Conservation (phyloP, 2,797 vertebrate genomes). For the Pyrocephalus nanus region DNA sequence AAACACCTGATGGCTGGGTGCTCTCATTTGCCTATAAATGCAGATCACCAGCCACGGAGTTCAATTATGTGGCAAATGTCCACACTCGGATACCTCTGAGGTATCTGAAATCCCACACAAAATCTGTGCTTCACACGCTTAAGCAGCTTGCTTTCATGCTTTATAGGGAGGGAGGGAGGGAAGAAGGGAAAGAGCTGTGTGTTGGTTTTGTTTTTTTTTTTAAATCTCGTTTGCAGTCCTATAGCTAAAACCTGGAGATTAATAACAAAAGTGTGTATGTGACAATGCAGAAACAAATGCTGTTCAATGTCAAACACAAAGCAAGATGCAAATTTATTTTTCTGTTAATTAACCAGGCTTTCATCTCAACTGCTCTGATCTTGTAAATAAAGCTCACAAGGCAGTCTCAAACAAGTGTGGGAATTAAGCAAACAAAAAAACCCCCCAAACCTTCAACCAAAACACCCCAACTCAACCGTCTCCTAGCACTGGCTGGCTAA, state of each 20-base stretch:
- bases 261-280: neutral
- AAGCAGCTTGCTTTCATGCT: neutral
- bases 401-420: conserved; percentile 34
- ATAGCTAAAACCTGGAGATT: neutral
- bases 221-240: neutral
- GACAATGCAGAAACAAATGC: conserved; percentile 46
- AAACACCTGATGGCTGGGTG: conserved; percentile 26
- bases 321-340: conserved; percentile 51
- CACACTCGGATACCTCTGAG: neutral
- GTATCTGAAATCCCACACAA: neutral
- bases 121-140: conserved; percentile 20
- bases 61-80: neutral
- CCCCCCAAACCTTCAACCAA: neutral
- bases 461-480: neutral
- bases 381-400: conserved; percentile 65
- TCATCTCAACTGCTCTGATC: conserved; percentile 56
- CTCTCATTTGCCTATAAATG: neutral
- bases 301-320: conserved; percentile 36
- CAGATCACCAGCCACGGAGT: conserved; percentile 5
- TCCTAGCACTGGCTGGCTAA: conserved; percentile 43
- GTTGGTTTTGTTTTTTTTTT: neutral
- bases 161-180: conserved; percentile 5
- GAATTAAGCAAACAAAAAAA: conserved; percentile 16
- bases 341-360: conserved; percentile 71
- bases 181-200: neutral